Conservation (phyloP, 2,797 vertebrate genomes). For the Chaetophractus vellerosus region DNA sequence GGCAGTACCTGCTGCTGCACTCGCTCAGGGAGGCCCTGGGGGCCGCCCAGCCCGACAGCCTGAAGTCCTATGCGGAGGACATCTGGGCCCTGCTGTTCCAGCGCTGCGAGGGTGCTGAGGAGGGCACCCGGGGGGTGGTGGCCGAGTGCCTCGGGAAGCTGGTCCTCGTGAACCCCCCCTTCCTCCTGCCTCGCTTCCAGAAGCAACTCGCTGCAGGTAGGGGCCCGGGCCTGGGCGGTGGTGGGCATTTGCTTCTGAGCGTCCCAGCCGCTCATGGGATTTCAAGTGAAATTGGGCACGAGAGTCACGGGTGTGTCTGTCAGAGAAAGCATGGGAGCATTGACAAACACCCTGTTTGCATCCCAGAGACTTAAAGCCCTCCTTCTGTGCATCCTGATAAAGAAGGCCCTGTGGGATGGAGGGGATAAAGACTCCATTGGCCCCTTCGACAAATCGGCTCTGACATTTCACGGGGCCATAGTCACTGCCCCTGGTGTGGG, state of each 20-base stretch:
- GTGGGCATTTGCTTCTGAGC: neutral
- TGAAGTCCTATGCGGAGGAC: slow-evolving; percentile 94
- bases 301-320: neutral
- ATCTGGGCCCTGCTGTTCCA: slow-evolving; percentile 96
- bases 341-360: neutral
- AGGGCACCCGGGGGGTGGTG: slow-evolving; percentile 96
- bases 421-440: neutral
- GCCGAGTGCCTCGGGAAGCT: slow-evolving; percentile 97
- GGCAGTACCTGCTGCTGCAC: slow-evolving; percentile 96
- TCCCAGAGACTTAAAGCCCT: neutral
- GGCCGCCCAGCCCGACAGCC: slow-evolving; percentile 90
- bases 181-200: slow-evolving; percentile 93
- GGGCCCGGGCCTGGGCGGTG: neutral
- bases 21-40: slow-evolving; percentile 96
- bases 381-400: neutral
- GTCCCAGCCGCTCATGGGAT: neutral
- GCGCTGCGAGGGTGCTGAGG: slow-evolving; percentile 94
- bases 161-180: slow-evolving; percentile 92
- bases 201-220: slow-evolving; percentile 95
- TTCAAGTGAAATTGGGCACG: neutral
- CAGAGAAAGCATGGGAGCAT: neutral
- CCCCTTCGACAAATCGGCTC: neutral
- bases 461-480: neutral
- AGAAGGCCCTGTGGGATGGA: neutral
- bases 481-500: neutral